Evolutionary conservation across 2,888 invertebrate genomes (phyloP), one percentile per base, ranked within the genome.

Genomic region (Phortica okadai): DNA sequence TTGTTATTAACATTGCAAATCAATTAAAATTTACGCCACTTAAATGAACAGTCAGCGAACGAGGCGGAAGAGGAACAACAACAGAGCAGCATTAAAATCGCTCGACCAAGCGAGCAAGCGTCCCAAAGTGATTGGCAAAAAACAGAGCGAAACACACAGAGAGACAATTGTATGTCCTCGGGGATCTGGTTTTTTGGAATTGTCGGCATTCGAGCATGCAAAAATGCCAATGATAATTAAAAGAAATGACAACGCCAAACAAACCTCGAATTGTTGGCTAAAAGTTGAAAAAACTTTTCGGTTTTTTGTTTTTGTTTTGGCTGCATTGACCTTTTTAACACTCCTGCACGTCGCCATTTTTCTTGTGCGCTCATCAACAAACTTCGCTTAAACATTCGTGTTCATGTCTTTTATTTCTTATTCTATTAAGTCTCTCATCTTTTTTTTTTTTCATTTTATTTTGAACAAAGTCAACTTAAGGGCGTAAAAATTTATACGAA

Each of bases 401-500:
- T 21, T 21, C 21, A 21, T 21, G 21, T 21, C 21, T 21, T 21
- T 21, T 21, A 21, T 21, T 21, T 21, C 21, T 21, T 21, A 21
- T 21, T 21, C 21, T 21, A 21, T 21, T 73, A 14, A 33, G 64
- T 54, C 25, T 25, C 54, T 72, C 33, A 6, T 66, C 66, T 33
- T 54, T 54, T 73, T 58, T 42, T 56, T 33, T 62, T 62, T 62
- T 73, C 11, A 11, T 59, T 59, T 16, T 14, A 16, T 16, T 59
- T 59, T 50, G 14, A 56, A 66, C 56, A 74, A 74, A 74, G 74
- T 74, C 74, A 74, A 74, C 67, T 70, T 75, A 25, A 76, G 79
- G 72, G 74, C 73, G 77, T 77, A 76, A 54, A 78, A 83, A 82
- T 82, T 83, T 81, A 81, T 83, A 83, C 79, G 77, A 82, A 82